Evolutionary conservation across 1,140 invertebrate genomes (phyloP).

Genomic region (Coptotermes formosanus): DNA sequence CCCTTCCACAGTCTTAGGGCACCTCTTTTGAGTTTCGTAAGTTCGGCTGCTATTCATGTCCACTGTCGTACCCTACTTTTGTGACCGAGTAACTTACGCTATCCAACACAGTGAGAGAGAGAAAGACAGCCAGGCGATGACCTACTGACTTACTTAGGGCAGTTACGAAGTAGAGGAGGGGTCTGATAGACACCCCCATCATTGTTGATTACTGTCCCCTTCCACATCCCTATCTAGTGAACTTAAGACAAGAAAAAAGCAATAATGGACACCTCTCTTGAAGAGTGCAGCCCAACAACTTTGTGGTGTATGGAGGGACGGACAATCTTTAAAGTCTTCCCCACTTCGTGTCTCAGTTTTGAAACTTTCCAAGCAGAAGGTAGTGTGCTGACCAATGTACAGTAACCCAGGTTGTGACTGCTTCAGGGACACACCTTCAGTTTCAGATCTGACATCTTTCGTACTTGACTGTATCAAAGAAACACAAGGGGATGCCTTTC

Average conservation of each 20-base stretch:
- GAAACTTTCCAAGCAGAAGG: conserved; percentile 1
- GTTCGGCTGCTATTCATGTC: neutral
- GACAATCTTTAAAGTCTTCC: neutral
- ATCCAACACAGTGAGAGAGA: neutral
- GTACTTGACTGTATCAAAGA: neutral
- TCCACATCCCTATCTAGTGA: neutral
- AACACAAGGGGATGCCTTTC: neutral
- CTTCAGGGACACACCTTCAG: neutral
- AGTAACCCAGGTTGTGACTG: neutral
- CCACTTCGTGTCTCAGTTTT: neutral
- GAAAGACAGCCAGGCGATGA: neutral
- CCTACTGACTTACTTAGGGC: conserved; percentile 24
- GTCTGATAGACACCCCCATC: conserved; percentile 20
- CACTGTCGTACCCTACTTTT: neutral
- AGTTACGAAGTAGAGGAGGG: neutral
- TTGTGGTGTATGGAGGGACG: conserved; percentile 5
- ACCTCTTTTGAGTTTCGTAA: neutral
- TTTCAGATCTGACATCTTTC: neutral
- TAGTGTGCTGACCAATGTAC: neutral
- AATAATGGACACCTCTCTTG: neutral
- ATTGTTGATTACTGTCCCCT: neutral
- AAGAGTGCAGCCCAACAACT: neutral
- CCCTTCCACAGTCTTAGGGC: neutral
- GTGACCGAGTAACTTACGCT: neutral
- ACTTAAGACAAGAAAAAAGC: neutral